Base-by-base conservation (phyloP, 2,888 invertebrate species). In the Synergus itoensis region DNA sequence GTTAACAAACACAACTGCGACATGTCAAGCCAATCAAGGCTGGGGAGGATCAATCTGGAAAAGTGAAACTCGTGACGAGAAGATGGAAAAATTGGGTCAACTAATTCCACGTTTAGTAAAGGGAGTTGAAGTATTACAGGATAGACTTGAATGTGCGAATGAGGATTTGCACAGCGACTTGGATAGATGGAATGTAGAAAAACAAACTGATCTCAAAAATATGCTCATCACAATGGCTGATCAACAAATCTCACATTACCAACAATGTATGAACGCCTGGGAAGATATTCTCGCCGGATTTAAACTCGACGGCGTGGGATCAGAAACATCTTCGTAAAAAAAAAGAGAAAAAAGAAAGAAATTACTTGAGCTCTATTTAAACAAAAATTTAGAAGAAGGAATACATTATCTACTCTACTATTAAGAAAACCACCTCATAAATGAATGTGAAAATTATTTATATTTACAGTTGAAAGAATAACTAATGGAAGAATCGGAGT, bases 151-250 rank as follows among this genome's bases (percentile, higher is more conserved):
- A 88, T 95, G 95, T 87, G 95, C 95, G 0, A 95, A 95, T 88
- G 95, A 95, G 88, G 94, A 95, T 88, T 91, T 96, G 43, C 92
- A 95, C 76, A 95, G 95, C 63, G 96, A 96, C 89, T 91, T 95
- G 81, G 94, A 95, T 77, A 92, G 95, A 79, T 96, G 96, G 96
- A 94, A 95, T 83, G 88, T 92, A 48, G 95, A 95, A 84, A 96
- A 95, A 87, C 94, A 94, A 80, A 92, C 93, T 48, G 95, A 95
- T 89, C 89, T 96, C 76, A 95, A 95, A 88, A 93, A 93, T 82
- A 93, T 95, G 86, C 92, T 96, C 16, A 91, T 94, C 45, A 93
- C 93, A 83, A 94, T 95, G 92, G 95, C 95, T 12, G 94, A 95
- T 85, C 93, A 94, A 87, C 95, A 96, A 88, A 94, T 95, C 67